Percentiles rank a stretch among this genome's conserved stretches.
phyloP scores from a whole-genome alignment of 2,888 invertebrate species.

The Lycocerus yunnanus region DNA sequence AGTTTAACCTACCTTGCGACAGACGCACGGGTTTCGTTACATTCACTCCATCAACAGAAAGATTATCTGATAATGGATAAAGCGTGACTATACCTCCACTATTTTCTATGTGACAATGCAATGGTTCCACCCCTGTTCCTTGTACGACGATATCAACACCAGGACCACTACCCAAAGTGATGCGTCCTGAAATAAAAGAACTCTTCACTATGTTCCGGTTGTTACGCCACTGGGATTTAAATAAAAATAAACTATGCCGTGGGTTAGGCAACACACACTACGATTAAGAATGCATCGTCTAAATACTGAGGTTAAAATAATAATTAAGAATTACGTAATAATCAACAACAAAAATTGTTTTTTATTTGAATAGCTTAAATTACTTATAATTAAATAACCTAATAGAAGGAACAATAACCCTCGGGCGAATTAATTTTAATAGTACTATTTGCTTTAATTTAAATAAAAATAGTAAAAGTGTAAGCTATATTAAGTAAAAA shows the following conservation, averaged over 20 bases:
- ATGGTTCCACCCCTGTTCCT: constrained; percentile 82
- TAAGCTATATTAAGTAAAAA: too few relatives aligned
- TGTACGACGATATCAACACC: constrained; percentile 83
- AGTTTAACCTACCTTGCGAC: constrained; percentile 72
- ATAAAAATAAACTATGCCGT: neutral
- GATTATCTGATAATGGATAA: constrained; percentile 64
- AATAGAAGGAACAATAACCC: neutral
- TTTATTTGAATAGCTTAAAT: neutral
- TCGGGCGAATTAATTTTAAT: too few relatives aligned
- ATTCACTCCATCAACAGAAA: constrained; percentile 72
- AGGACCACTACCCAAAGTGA: constrained; percentile 78
- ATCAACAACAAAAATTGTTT: neutral
- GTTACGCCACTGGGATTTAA: neutral
- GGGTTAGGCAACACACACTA: neutral
- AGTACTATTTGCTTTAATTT: neutral
- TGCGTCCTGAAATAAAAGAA: constrained; percentile 68
- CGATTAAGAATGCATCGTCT: neutral
- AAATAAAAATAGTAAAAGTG: too few relatives aligned
- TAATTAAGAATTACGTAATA: neutral
- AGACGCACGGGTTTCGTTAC: constrained; percentile 75
- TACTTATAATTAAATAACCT: too few relatives aligned
- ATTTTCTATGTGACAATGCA: constrained; percentile 89
- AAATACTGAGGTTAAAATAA: neutral
- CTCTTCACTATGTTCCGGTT: neutral
- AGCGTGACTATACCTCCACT: constrained; percentile 83